Conservation (phyloP, 2,888 invertebrate species). For the Lumbricus terrestris region DNA sequence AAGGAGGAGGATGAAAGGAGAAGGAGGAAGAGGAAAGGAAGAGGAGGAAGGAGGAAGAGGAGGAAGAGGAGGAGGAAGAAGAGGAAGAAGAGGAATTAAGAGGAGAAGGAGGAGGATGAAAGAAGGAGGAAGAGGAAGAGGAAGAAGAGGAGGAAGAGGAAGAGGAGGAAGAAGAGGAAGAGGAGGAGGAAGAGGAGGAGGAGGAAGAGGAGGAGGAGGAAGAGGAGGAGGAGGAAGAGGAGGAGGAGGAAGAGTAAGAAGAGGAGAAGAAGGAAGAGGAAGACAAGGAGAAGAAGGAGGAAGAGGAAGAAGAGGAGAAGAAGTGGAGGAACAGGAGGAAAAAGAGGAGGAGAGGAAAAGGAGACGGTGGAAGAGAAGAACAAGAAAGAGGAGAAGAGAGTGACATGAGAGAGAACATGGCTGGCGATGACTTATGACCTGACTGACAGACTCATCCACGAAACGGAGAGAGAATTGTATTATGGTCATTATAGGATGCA, state of each 20-base stretch:
- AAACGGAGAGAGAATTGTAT: neutral
- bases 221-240: neutral
- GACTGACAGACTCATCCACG: neutral
- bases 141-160: neutral
- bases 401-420: neutral
- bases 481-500: neutral
- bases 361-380: neutral
- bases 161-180: too few relatives aligned
- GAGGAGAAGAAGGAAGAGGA: neutral
- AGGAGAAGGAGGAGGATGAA: neutral
- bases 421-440: neutral
- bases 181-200: too few relatives aligned
- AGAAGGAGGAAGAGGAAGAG: neutral
- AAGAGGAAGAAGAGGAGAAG: neutral
- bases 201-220: neutral
- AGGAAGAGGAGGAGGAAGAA: neutral
- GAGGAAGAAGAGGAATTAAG: neutral
- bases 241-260: neutral
- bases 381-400: neutral
- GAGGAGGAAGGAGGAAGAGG: neutral
- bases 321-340: neutral
- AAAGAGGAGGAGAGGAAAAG: neutral
- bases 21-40: neutral
- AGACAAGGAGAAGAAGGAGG: neutral
- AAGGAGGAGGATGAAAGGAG: neutral